phyloP scores from a whole-genome alignment of 2,113 vertebrate genomes.

The Calyptommatus sinebrachiatus region DNA sequence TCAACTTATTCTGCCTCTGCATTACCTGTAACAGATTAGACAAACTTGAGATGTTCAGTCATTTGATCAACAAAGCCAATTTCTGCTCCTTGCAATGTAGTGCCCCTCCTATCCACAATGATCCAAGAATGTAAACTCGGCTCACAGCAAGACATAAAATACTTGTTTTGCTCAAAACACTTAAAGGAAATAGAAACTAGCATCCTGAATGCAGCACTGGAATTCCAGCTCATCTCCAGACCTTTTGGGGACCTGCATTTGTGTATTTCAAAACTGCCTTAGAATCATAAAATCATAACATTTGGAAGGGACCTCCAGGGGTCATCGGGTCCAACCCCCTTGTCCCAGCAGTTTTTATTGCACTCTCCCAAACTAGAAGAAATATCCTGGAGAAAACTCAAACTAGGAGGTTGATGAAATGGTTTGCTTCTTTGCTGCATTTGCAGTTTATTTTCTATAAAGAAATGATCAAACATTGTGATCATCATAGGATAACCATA shows the following conservation, averaged over 20 bases:
- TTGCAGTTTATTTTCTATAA: not conserved
- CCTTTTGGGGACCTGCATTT: not conserved
- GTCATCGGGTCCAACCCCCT: no score
- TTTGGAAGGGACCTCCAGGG: no score
- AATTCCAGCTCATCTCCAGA: not conserved
- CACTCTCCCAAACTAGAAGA: not conserved
- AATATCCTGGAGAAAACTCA: not conserved
- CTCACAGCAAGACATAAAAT: not conserved
- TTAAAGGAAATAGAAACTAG: not conserved
- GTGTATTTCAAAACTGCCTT: not conserved
- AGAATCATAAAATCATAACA: no score
- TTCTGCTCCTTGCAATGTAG: not conserved
- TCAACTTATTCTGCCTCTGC: no score
- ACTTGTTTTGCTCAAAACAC: not conserved
- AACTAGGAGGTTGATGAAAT: not conserved
- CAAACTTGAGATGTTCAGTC: not conserved
- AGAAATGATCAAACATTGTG: not conserved
- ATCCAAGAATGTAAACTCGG: not conserved
- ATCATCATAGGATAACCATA: not conserved
- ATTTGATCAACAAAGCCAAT: not conserved
- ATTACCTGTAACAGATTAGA: not conserved
- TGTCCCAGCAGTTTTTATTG: not conserved
- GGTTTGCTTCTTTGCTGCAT: not conserved
- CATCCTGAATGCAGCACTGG: not conserved
- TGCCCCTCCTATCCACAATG: not conserved